Conservation (phyloP, 1,140 invertebrate genomes). For the Phortica variegata region DNA sequence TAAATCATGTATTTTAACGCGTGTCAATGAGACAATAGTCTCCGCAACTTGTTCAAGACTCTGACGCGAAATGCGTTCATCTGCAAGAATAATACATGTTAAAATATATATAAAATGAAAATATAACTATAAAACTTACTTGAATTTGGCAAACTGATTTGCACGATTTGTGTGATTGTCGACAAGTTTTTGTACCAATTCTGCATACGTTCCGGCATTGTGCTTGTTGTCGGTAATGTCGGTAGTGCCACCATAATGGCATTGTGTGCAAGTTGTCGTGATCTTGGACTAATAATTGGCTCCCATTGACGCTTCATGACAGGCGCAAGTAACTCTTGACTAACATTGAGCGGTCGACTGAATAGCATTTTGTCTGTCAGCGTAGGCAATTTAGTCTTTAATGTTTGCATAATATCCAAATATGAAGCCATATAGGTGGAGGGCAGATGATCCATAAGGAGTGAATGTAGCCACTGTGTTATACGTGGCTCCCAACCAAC, state of each 20-base stretch:
- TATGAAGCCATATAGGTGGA: constrained; percentile 72
- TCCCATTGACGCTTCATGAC: constrained; percentile 79
- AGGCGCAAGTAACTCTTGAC: constrained; percentile 60
- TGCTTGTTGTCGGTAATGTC: constrained; percentile 60
- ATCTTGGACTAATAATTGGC: constrained; percentile 59
- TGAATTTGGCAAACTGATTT: constrained; percentile 61
- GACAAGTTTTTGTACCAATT: constrained; percentile 73
- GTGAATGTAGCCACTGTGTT: constrained; percentile 76
- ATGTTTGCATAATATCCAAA: constrained; percentile 76
- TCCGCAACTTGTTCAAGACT: constrained; percentile 59
- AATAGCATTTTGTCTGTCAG: constrained; percentile 76
- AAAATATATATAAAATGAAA: neutral
- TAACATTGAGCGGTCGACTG: constrained; percentile 61
- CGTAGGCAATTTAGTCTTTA: constrained; percentile 74
- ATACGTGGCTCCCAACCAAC: constrained; percentile 71
- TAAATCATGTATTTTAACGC: constrained; percentile 71
- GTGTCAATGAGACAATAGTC: constrained; percentile 68
- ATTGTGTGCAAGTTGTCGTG: constrained; percentile 71
- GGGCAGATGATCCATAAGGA: constrained; percentile 72
- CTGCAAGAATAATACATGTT: constrained; percentile 7
- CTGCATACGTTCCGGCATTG: constrained; percentile 62
- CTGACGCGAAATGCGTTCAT: constrained; percentile 36
- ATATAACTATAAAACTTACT: constrained; percentile 16
- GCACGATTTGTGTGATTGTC: constrained; percentile 69
- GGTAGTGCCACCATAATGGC: constrained; percentile 72